Evolutionary conservation across 2,113 vertebrate species (phyloP).

Genomic region (Sapajus apella): DNA sequence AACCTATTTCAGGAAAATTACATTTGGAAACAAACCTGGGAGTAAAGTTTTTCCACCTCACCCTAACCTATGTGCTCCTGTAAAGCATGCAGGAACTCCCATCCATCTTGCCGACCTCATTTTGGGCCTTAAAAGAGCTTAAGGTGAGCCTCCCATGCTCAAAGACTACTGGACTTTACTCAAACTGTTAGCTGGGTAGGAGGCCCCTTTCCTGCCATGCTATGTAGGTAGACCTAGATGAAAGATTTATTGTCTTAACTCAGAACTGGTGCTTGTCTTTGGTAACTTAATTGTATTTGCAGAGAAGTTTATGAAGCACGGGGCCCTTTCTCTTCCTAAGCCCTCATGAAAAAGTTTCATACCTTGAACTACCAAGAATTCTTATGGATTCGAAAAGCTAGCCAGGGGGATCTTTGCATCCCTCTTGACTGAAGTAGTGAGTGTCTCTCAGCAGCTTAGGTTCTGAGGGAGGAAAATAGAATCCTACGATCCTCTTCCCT

Average conservation of each 20-base stretch:
- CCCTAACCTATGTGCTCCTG: constrained; percentile 44
- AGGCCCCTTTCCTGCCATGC: constrained; percentile 69
- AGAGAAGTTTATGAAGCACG: constrained; percentile 63
- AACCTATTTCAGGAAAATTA: background rate
- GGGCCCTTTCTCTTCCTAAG: constrained; percentile 71
- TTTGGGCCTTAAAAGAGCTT: constrained; percentile 55
- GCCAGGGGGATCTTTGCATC: background rate
- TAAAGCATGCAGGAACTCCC: constrained; percentile 58
- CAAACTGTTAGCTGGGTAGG: constrained; percentile 49
- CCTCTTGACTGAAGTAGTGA: constrained; percentile 55
- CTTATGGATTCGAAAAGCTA: constrained; percentile 70
- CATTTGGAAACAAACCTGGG: constrained; percentile 6
- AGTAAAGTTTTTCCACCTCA: constrained; percentile 55
- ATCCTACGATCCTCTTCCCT: background rate
- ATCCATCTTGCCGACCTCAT: constrained; percentile 45
- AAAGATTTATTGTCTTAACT: constrained; percentile 78
- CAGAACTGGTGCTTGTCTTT: constrained; percentile 71
- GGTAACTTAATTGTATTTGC: constrained; percentile 78
- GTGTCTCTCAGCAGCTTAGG: background rate
- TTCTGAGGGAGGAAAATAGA: background rate
- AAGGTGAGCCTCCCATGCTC: constrained; percentile 64
- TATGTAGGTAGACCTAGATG: constrained; percentile 59
- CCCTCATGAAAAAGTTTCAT: constrained; percentile 62
- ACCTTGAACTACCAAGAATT: constrained; percentile 68
- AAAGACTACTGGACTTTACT: constrained; percentile 67